These are phyloP conservation scores for Oopsacas minuta DNA, from an alignment of 37 sponge, comb jelly and placozoan genomes.

Conservation along the genomic window DNA sequence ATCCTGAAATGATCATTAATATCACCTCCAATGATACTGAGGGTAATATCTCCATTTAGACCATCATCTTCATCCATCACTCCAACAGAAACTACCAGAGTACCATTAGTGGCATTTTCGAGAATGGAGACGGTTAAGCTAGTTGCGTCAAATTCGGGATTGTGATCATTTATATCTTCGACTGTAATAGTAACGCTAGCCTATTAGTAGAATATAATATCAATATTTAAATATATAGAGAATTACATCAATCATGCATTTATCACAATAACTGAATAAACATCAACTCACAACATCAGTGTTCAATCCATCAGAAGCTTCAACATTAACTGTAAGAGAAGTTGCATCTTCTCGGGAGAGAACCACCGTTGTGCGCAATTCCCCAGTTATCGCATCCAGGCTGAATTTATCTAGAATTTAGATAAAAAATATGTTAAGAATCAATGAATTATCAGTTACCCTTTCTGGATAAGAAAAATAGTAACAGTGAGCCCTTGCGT, in stretches of 20 bases:
- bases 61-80: slow-evolving; percentile 11
- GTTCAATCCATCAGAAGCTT: neutral
- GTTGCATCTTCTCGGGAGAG: neutral
- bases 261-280: too few species aligned
- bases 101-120: slow-evolving; percentile 10
- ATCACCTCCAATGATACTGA: neutral
- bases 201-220: neutral
- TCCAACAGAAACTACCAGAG: neutral
- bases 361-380: neutral
- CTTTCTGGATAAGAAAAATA: too few species aligned
- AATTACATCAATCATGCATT: too few species aligned
- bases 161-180: slow-evolving; percentile 16
- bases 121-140: neutral
- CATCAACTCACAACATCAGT: neutral
- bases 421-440: too few species aligned
- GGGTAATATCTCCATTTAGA: neutral
- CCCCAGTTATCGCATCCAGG: neutral
- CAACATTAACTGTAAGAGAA: neutral
- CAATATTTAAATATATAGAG: too few species aligned
- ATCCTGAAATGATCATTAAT: neutral
- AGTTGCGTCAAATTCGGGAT: slow-evolving; percentile 3
- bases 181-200: neutral
- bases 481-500: too few species aligned
- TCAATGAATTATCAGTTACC: too few species aligned
- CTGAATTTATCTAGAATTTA: slow-evolving; percentile 1